A percentile compares a stretch with the other conserved stretches of the same genome.
Evolutionary conservation across 2,797 vertebrate genomes (phyloP).

Genomic region (Momotus momota): DNA sequence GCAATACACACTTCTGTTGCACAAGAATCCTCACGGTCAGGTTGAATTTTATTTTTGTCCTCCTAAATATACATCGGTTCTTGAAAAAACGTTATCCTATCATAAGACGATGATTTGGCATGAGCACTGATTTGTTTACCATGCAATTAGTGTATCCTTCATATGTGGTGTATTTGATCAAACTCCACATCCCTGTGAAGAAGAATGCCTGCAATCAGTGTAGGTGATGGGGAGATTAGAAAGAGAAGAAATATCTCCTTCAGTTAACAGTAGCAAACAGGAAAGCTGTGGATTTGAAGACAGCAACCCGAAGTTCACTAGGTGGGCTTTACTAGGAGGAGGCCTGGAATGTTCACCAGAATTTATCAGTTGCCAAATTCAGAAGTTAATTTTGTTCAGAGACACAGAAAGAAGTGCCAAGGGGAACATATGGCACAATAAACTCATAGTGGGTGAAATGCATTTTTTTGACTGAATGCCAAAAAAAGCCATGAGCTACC

Average conservation of each 20-base stretch:
- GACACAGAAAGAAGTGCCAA: background rate
- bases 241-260: background rate
- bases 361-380: background rate
- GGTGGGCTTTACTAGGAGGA: background rate
- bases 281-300: background rate
- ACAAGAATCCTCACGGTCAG: background rate
- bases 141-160: background rate
- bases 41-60: background rate
- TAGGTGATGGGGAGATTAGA: background rate
- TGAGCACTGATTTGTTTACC: background rate
- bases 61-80: background rate
- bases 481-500: conserved; percentile 26
- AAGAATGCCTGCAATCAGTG: background rate
- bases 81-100: background rate
- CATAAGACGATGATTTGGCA: background rate
- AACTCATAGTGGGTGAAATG: conserved; percentile 27
- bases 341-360: background rate
- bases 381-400: conserved; percentile 22
- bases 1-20: too few relatives aligned
- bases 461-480: conserved; percentile 28
- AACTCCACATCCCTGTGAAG: background rate
- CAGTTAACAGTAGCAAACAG: background rate
- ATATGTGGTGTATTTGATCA: background rate
- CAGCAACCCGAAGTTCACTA: background rate
- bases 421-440: background rate